These are phyloP conservation scores for Ceraclea dissimilis DNA, from an alignment of 2,888 invertebrate species.

Conservation along the genomic window DNA sequence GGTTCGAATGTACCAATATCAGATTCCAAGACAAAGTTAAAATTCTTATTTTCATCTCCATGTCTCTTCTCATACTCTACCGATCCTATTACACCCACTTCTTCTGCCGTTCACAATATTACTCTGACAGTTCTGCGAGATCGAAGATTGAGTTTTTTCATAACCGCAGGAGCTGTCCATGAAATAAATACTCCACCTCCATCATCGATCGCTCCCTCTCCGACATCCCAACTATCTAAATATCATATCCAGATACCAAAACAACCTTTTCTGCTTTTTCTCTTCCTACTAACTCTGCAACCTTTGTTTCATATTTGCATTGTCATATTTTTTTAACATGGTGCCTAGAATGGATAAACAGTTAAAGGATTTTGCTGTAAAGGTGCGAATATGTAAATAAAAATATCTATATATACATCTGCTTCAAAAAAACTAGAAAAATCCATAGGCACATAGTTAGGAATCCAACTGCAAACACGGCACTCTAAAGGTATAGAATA, in stretches of 20 bases:
- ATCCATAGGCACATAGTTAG: too few relatives aligned
- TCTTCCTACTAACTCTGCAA: slow-evolving; percentile 52
- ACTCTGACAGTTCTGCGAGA: slow-evolving; percentile 56
- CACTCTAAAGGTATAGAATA: too few relatives aligned
- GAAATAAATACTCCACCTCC: slow-evolving; percentile 65
- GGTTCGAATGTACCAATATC: slow-evolving; percentile 64
- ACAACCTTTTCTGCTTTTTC: slow-evolving; percentile 38
- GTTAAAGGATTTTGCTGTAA: too few relatives aligned
- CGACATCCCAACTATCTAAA: slow-evolving; percentile 71
- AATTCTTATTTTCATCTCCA: slow-evolving; percentile 39
- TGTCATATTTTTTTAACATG: too few relatives aligned
- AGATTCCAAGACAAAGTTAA: slow-evolving; percentile 63
- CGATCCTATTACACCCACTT: slow-evolving; percentile 55
- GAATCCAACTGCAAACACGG: too few relatives aligned
- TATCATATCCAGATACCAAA: slow-evolving; percentile 66
- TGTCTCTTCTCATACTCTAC: slow-evolving; percentile 49
- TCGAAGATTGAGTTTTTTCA: slow-evolving; percentile 49
- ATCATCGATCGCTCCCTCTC: slow-evolving; percentile 73
- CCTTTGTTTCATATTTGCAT: slow-evolving; percentile 53
- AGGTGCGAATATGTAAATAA: too few relatives aligned
- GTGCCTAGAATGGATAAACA: too few relatives aligned
- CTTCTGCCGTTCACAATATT: slow-evolving; percentile 67
- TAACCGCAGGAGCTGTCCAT: slow-evolving; percentile 55
- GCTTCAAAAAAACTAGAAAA: too few relatives aligned
- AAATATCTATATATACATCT: too few relatives aligned